Evolutionary conservation across 2,797 vertebrate genomes (phyloP).

Genomic region (Phataginus tricuspis): DNA sequence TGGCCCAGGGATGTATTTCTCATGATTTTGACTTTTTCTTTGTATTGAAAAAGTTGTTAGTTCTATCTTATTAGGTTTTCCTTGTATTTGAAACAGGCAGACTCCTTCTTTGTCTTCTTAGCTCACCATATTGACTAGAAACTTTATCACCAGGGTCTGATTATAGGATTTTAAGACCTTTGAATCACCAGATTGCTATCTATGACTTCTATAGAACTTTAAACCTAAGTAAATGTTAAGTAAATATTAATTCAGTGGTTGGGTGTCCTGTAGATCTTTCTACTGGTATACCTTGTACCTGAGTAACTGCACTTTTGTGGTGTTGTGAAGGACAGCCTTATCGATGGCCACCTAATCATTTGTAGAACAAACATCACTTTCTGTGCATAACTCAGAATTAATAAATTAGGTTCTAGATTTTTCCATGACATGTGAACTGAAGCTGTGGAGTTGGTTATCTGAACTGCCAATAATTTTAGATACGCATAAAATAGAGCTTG

Average conservation of each 20-base stretch:
- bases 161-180: neutral
- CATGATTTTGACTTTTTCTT: neutral
- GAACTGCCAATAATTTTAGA: neutral
- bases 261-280: neutral
- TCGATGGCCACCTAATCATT: fast-evolving
- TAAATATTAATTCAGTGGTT: neutral
- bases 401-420: neutral
- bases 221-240: neutral
- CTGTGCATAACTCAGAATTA: neutral
- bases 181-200: neutral
- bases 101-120: neutral
- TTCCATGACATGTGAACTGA: neutral
- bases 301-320: neutral
- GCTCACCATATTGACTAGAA: neutral
- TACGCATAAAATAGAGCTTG: neutral
- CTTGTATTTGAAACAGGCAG: neutral
- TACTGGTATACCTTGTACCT: neutral
- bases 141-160: neutral
- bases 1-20: neutral
- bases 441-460: neutral
- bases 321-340: neutral
- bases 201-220: slow-evolving; percentile 11
- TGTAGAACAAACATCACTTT: neutral
- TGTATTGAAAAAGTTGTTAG: neutral
- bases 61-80: neutral